These are phyloP conservation scores for Drosophila helvetica DNA, from an alignment of 2,888 invertebrate genomes.

Conservation along the genomic window DNA sequence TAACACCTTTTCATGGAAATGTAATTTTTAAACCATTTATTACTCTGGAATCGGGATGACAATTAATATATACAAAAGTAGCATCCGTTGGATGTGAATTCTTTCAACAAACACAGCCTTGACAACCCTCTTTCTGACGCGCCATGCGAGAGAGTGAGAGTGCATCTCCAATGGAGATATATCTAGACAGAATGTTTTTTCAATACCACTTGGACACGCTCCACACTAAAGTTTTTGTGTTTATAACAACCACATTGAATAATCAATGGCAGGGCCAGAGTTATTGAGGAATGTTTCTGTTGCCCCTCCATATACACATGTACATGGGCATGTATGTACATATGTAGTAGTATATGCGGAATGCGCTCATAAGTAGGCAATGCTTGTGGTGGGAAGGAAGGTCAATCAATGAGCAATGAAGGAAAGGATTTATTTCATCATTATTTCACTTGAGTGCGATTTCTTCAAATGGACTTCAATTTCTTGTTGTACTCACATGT, in stretches of 20 bases:
- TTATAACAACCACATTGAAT: constrained; percentile 42
- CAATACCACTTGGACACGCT: constrained; percentile 33
- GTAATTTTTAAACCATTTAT: neutral
- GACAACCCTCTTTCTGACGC: neutral
- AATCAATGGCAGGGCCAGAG: constrained; percentile 32
- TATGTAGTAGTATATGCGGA: constrained; percentile 20
- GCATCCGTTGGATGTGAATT: neutral
- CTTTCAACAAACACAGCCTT: neutral
- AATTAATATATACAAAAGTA: neutral
- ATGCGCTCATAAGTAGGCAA: constrained; percentile 64
- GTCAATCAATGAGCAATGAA: constrained; percentile 5
- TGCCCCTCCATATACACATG: neutral
- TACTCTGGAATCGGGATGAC: neutral
- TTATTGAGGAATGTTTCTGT: neutral
- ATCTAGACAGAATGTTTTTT: neutral
- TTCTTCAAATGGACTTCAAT: constrained; percentile 27
- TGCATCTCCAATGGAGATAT: neutral
- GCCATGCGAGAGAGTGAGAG: neutral
- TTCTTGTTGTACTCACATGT: constrained; percentile 62
- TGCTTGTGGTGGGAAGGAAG: constrained; percentile 42
- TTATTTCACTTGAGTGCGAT: constrained; percentile 19
- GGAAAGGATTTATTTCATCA: constrained; percentile 7
- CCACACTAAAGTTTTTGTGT: constrained; percentile 26
- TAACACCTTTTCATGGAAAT: neutral
- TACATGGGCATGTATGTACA: neutral